Base-by-base conservation (phyloP, 2,888 invertebrate species). In the Saturnia japonica region DNA sequence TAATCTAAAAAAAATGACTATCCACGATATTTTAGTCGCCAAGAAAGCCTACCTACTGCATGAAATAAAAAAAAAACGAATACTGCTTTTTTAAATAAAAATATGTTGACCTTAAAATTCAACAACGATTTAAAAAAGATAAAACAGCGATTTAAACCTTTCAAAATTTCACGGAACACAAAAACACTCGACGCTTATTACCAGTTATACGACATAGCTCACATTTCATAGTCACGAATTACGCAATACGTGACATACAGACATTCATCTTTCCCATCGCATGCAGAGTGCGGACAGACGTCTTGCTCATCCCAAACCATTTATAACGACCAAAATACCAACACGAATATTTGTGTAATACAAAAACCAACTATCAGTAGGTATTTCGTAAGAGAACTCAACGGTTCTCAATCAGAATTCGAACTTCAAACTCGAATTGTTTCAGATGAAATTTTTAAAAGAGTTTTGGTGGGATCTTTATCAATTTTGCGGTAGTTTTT, bases 241-340 rank as follows among this genome's bases (percentile, higher is more conserved):
- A 73, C 73, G 72, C 62, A 74, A 74, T 68, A 73, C 72, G 72
- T 71, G 73, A 71, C 71, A 66, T 70, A 68, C 70, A n/a, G 71
- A 42, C 69, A 43, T 34, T 14, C 66, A 28, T 66, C 54, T 40
- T 64, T 71, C 68, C 47, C 70, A 72, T 54, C 51, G 64, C 64
- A 64, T 64, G 64, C 40, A 64, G 64, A 34, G n/a, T n/a, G n/a
- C 57, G 22, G 22, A 60, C 40, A 19, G 19, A 60, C 40, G 64
- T 34, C 64, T 64, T 40, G 64, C 40, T 40, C 64, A 64, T 64
- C 64, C 64, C 64, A 64, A 40, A 40, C 64, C 64, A 40, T 40
- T 64, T 64, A 40, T 40, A 64, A 60, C 57, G 28, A 28, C 28
- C 40, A 64, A 64, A 64, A 64, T 64, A 64, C 64, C 64, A n/a